Percentiles rank a stretch among this genome's conserved stretches.
phyloP scores from a whole-genome alignment of 1,140 invertebrate genomes.

The Drosophila grimshawi region DNA sequence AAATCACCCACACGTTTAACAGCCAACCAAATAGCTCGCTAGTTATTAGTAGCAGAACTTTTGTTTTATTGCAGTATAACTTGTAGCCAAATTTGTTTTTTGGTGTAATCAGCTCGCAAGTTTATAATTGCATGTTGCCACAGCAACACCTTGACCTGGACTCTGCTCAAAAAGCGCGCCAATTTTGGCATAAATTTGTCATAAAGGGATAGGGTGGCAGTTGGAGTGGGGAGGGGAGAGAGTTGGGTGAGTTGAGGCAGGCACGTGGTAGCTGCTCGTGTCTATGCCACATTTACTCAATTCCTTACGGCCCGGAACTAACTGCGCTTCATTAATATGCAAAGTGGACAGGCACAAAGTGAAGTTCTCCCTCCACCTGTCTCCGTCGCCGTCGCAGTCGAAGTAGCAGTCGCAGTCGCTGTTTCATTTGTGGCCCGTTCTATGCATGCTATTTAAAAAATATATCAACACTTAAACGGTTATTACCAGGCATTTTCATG shows the following conservation, averaged over 20 bases:
- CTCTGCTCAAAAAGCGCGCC: conserved; percentile 32
- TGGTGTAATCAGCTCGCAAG: background rate
- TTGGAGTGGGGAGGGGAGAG: no score
- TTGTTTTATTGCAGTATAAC: conserved; percentile 5
- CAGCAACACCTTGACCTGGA: conserved; percentile 34
- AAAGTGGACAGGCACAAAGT: conserved; percentile 56
- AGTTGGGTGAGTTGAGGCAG: background rate
- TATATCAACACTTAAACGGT: conserved; percentile 75
- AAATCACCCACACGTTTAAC: conserved; percentile 33
- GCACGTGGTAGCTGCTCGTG: conserved; percentile 67
- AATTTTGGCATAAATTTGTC: conserved; percentile 2
- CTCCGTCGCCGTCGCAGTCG: background rate
- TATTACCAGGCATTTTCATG: conserved; percentile 76
- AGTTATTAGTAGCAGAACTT: conserved; percentile 30
- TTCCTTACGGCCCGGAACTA: background rate
- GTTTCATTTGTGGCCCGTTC: background rate
- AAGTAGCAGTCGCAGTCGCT: conserved; percentile 1
- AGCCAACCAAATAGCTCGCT: no score
- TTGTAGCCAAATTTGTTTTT: no score
- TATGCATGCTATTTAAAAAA: conserved; percentile 30
- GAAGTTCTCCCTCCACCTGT: conserved; percentile 22
- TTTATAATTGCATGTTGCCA: conserved; percentile 30
- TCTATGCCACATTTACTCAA: conserved; percentile 59
- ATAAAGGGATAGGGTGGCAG: no score
- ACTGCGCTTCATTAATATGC: conserved; percentile 73